Evolutionary conservation across 2,888 invertebrate genomes (phyloP).

Genomic region (Chymomyza procnemis): DNA sequence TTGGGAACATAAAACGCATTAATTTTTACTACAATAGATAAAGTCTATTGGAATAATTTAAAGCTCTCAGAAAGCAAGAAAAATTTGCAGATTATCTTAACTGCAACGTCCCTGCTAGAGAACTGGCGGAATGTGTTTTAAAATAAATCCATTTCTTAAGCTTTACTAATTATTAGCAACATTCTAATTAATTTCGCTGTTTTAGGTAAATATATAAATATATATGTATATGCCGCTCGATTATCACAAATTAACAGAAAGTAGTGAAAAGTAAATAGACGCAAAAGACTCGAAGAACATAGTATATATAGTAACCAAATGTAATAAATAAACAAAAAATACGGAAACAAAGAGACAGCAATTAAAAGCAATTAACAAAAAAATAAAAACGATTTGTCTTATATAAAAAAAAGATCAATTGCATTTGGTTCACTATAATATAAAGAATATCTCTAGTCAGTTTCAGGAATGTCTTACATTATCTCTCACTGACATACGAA

Average conservation of each 20-base stretch:
- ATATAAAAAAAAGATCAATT: background rate
- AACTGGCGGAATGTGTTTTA: background rate
- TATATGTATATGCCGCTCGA: no score
- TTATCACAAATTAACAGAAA: background rate
- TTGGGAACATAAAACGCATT: no score
- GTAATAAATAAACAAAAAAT: conserved; percentile 15
- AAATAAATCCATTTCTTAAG: background rate
- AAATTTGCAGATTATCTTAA: no score
- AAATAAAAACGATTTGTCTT: background rate
- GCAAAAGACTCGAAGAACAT: background rate
- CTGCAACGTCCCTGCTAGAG: no score
- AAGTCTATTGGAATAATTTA: no score
- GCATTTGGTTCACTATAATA: background rate
- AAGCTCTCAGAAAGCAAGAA: no score
- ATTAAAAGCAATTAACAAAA: conserved; percentile 23
- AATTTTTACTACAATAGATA: no score
- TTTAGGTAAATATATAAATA: background rate
- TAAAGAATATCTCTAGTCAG: background rate
- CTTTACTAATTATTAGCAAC: background rate
- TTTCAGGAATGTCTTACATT: background rate
- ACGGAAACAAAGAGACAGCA: conserved; percentile 13
- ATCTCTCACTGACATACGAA: conserved; percentile 35
- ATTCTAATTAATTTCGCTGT: background rate
- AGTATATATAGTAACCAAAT: background rate
- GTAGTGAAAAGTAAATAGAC: conserved; percentile 7